Evolutionary conservation across 2,797 vertebrate species (phyloP).

Genomic region (Mallotus villosus): DNA sequence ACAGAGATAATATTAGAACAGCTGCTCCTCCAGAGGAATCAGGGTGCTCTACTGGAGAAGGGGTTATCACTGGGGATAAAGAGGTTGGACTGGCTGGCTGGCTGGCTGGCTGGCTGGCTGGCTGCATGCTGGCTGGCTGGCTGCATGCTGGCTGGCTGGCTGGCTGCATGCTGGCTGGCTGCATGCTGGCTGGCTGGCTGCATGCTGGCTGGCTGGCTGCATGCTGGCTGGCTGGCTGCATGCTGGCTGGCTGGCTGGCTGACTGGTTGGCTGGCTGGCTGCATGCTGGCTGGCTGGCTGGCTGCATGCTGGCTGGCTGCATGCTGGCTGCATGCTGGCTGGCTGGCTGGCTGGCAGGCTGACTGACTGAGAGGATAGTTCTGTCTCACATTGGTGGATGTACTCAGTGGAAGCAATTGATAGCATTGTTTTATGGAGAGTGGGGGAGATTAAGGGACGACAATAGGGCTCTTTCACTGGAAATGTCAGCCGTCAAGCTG

Average conservation of each 20-base stretch:
- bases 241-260: slow-evolving; percentile 41
- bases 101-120: slow-evolving; percentile 10
- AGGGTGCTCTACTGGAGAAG: slow-evolving; percentile 14
- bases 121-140: not conserved
- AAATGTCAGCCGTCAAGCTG: slow-evolving; percentile 74
- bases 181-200: slow-evolving; percentile 43
- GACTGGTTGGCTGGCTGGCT: not conserved
- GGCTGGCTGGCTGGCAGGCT: slow-evolving; percentile 43
- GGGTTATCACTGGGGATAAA: slow-evolving; percentile 44
- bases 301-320: not conserved
- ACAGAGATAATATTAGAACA: slow-evolving; percentile 56
- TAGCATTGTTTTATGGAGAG: slow-evolving; percentile 73
- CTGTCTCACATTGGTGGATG: slow-evolving; percentile 65
- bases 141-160: slow-evolving; percentile 4
- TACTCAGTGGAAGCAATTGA: slow-evolving; percentile 73
- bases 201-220: not conserved
- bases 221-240: not conserved
- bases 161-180: slow-evolving; percentile 41
- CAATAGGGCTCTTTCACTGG: slow-evolving; percentile 74
- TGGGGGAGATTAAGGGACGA: slow-evolving; percentile 62
- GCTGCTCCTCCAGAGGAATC: slow-evolving; percentile 41
- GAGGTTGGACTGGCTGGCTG: slow-evolving; percentile 31
- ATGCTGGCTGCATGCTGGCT: slow-evolving; percentile 34
- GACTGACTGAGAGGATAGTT: slow-evolving; percentile 11
- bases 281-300: not conserved